Conservation (phyloP, 2,888 invertebrate genomes). For the Alsophila aescularia region DNA sequence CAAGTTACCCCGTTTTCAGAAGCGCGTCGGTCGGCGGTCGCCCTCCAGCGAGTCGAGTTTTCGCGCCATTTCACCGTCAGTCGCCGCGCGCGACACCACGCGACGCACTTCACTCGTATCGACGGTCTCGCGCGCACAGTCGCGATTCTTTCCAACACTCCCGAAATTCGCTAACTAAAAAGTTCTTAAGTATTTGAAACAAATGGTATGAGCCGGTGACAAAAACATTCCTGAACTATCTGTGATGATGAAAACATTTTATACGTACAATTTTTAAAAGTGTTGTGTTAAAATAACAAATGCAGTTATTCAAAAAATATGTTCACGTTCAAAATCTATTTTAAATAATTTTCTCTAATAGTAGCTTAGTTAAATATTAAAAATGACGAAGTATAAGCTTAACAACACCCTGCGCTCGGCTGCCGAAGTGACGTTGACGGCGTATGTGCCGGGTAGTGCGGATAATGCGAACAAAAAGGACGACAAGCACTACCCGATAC, state of each 20-base stretch:
- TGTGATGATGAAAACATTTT: constrained; percentile 45
- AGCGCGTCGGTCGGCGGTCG: background rate
- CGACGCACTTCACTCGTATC: constrained; percentile 23
- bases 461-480: constrained; percentile 51
- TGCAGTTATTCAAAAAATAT: constrained; percentile 55
- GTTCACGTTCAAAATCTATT: constrained; percentile 67
- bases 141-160: background rate
- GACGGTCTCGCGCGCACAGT: constrained; percentile 27
- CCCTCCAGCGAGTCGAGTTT: constrained; percentile 18
- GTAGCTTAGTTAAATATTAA: constrained; percentile 34
- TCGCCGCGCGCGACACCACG: background rate
- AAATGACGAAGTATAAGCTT: constrained; percentile 84
- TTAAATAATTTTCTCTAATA: constrained; percentile 52
- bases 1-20: constrained; percentile 24
- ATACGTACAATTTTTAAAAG: constrained; percentile 30
- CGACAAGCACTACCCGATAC: constrained; percentile 49
- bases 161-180: constrained; percentile 8
- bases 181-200: constrained; percentile 20
- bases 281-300: constrained; percentile 47
- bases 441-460: constrained; percentile 69
- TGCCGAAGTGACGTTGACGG: constrained; percentile 75
- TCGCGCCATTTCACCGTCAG: constrained; percentile 36
- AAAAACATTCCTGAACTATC: constrained; percentile 39
- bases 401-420: constrained; percentile 71
- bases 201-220: constrained; percentile 13